Conservation (phyloP, 1,140 invertebrate genomes). For the Euwallacea similis region DNA sequence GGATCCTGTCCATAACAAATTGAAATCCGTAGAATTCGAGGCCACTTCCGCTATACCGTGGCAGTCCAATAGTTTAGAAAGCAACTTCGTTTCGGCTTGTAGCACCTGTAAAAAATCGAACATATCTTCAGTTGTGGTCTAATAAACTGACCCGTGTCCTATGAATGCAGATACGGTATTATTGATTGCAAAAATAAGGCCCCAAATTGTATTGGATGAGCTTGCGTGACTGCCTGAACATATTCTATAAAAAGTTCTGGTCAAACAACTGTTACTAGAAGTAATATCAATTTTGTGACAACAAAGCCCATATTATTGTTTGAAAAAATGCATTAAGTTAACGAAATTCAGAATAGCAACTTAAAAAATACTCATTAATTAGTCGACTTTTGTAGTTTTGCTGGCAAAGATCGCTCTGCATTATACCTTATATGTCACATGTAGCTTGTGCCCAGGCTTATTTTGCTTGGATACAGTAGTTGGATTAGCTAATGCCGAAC, state of each 20-base stretch:
- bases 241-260: neutral
- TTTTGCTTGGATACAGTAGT: conserved; percentile 41
- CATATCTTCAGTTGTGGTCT: no score
- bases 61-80: conserved; percentile 71
- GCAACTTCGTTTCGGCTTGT: conserved; percentile 77
- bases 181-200: no score
- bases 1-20: conserved; percentile 87
- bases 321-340: no score
- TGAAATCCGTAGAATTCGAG: conserved; percentile 73
- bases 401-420: no score
- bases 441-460: conserved; percentile 71
- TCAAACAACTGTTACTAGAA: neutral
- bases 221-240: neutral
- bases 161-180: no score
- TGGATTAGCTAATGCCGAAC: conserved; percentile 58
- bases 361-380: no score
- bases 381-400: no score
- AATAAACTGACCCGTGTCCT: no score
- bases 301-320: no score
- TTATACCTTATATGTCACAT: conserved; percentile 75
- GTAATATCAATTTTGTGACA: no score
- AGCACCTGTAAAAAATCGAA: conserved; percentile 47
- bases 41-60: conserved; percentile 72
- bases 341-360: no score
- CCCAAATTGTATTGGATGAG: no score